Evolutionary conservation across 92 coral and sea anemone species (phyloP), one percentile per base, ranked within the genome.

Genomic region (Anthopleura xanthogrammica): DNA sequence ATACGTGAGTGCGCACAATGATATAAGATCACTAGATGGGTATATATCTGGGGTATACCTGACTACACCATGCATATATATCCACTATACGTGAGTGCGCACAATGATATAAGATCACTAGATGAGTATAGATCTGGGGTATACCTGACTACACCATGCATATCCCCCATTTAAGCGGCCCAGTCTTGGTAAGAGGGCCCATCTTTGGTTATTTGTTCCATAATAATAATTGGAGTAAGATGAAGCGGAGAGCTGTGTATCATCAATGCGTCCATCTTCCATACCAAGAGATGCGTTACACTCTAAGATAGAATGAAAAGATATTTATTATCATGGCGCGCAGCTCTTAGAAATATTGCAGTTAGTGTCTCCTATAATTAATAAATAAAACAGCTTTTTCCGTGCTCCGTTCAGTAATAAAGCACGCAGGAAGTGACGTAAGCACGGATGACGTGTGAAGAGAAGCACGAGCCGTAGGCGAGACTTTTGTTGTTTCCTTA

Each of bases 131-230:
- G 22, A 56, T 66, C 40, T 2, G 11, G 11, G 22, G 23, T 39
- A 19, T 62, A 92, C 95, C 93, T 92, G 95, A 80, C 93, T 92
- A 81, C 95, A 93, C 97, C 97, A 93, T 2, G 92, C 86, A 57
- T 85, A 84, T 42, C 72, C 81, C 17, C 84, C 88, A 16, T 86
- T 86, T 68, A 90, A 77, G 36, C 97, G 88, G 9, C 94, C 97
- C 58, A 88, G 82, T 55, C 79, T 62, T 36, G 97, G 90, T 16
- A 78, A 41, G 22, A 90, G 87, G 50, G 52, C 14, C 50, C 55
- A 79, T 64, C 83, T 65, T 72, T 82, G 85, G 12, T 77, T 76
- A 1, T 11, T 81, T 13, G 88, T 83, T 16, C 89, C 83, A 14
- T 72, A 75, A 1, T 75, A 77, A 9, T 80, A 77, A 20, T 55